These are phyloP conservation scores for Tangara arthus DNA, from an alignment of 2,797 vertebrate species.

Conservation along the genomic window DNA sequence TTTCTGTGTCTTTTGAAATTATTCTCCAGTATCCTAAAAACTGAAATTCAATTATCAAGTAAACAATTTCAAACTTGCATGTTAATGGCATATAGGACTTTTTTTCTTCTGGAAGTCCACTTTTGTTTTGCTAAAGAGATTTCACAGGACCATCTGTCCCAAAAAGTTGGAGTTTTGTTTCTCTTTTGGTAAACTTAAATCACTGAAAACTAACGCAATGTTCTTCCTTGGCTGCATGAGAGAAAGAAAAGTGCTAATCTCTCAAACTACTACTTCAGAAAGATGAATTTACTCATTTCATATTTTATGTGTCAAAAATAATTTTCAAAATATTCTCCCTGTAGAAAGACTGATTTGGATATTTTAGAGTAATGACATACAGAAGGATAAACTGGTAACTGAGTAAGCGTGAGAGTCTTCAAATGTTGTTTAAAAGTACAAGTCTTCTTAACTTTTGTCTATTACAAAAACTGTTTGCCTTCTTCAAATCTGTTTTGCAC, in stretches of 20 bases:
- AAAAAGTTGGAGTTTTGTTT: background rate
- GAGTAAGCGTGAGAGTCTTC: background rate
- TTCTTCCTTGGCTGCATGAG: background rate
- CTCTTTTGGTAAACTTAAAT: background rate
- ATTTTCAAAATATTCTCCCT: background rate
- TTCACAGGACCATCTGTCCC: background rate
- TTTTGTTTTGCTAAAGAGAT: background rate
- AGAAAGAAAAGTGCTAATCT: background rate
- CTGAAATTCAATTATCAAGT: background rate
- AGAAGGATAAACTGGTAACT: slow-evolving; percentile 19
- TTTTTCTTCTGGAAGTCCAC: background rate
- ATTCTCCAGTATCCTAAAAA: background rate
- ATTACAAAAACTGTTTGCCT: slow-evolving; percentile 14
- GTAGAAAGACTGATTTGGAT: background rate
- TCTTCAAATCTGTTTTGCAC: slow-evolving; percentile 33
- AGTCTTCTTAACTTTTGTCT: background rate
- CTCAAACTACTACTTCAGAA: background rate
- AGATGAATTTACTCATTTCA: background rate
- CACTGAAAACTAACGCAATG: background rate
- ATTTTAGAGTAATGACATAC: background rate
- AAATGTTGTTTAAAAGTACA: slow-evolving; percentile 12
- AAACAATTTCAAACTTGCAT: background rate
- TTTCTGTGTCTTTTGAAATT: background rate
- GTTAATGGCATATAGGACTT: background rate
- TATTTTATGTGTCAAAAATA: background rate